Base-by-base conservation (phyloP, 1,140 invertebrate species). In the Goniozus legneri region DNA sequence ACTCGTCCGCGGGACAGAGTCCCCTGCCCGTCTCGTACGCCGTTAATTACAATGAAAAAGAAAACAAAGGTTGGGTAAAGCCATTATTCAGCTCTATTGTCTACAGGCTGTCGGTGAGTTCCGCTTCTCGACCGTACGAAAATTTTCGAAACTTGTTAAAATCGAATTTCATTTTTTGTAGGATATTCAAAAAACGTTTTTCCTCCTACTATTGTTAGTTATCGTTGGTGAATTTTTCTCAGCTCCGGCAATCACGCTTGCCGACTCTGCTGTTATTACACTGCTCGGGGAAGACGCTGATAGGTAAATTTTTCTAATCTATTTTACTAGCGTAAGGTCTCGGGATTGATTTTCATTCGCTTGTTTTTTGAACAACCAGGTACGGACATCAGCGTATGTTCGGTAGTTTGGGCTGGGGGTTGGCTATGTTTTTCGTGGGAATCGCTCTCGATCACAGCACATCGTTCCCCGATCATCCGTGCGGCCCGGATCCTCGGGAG, bases 361-460 rank as follows among this genome's bases (percentile, higher is more conserved):
- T 14, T 21, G 19, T 35, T 22, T 33, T 24, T 7, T 42, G 1
- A 13, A 44, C 6, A 6, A 18, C 33, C 24, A 84, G 84, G 56
- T 98, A 98, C 68, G 95, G 95, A 0, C 88, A 95, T 54, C 95
- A 98, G 73, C 83, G 96, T 55, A 97, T 99, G 92, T 98, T 98
- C 67, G 97, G 97, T 1, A 98, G 95, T 20, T 76, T 98, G 35
- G 97, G 97, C 15, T 98, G 95, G 96, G 96, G 92, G 20, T 74
- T 98, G 47, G 89, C 95, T 8, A 99, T 99, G 96, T 98, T 99
- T 71, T 90, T 98, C 66, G 92, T 98, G 34, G 96, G 96, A 27
- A 95, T 97, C 55, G 95, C 92, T n/a, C 77, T 99, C 31, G 97
- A 99, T 77, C 93, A 97, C 67, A 96, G 95, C 68, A 97, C 82